A percentile compares a stretch with the other conserved stretches of the same genome.
Conservation (phyloP, 2,888 invertebrate species). For the Lasioglossum calceatum region DNA sequence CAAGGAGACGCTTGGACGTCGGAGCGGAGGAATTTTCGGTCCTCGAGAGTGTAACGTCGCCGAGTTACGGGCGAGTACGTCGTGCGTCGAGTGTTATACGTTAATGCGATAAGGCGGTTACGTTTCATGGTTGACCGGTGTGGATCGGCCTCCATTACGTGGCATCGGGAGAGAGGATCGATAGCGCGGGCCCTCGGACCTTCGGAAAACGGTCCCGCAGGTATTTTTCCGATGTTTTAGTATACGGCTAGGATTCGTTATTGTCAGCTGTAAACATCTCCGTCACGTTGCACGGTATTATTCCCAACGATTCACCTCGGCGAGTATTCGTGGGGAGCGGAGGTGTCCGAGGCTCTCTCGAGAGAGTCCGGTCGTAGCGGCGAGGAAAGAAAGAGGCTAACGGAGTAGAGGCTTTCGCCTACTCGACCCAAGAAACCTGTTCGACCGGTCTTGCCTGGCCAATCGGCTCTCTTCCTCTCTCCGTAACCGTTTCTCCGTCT, state of each 20-base stretch:
- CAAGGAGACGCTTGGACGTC: not conserved
- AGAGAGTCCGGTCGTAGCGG: conserved; percentile 59
- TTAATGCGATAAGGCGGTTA: conserved; percentile 19
- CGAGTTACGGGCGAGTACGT: not conserved
- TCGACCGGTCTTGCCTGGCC: conserved; percentile 80
- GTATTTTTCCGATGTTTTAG: conserved; percentile 38
- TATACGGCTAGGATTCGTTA: conserved; percentile 52
- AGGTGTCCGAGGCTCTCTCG: conserved; percentile 67
- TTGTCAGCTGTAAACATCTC: conserved; percentile 56
- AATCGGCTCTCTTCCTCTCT: conserved; percentile 64
- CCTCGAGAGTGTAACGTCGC: not conserved
- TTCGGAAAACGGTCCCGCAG: conserved; percentile 14
- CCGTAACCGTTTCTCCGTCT: conserved; percentile 41
- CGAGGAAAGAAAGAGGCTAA: conserved; percentile 75
- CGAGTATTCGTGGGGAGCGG: conserved; percentile 56
- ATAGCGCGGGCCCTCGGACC: conserved; percentile 18
- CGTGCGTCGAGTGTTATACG: not conserved
- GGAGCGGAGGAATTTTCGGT: conserved; percentile 4
- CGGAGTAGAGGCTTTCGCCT: conserved; percentile 81
- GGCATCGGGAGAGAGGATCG: conserved; percentile 6
- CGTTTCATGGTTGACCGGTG: not conserved
- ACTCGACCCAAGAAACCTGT: conserved; percentile 81
- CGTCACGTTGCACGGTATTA: conserved; percentile 50
- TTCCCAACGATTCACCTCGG: conserved; percentile 50
- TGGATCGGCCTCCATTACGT: conserved; percentile 9